Evolutionary conservation across 2,113 vertebrate genomes (phyloP), one percentile per base, ranked within the genome.

Genomic region (Sceloporus tristichus): DNA sequence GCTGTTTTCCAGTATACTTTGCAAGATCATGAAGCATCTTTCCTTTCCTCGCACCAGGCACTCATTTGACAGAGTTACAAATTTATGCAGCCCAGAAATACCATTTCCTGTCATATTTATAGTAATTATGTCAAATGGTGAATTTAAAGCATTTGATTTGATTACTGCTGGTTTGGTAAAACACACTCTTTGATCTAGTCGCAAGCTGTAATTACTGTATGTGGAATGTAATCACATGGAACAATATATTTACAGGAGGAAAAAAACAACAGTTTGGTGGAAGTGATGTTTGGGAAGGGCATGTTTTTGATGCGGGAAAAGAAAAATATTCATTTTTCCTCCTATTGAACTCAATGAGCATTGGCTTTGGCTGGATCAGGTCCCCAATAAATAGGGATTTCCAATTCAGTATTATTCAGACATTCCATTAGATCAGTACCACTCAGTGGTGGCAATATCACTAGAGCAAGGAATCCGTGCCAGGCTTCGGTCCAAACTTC

Each of bases 131-230:
- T 94, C 91, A 94, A 95, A 95, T 85, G 38, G 73, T 78, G 86
- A 93, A 90, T 95, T 95, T 93, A 94, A 95, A 95, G 94, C 92
- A 94, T 95, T 94, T 92, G 79, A 95, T 86, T 75, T 94, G 92
- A 95, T 96, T 95, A 93, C 90, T 62, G 56, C 76, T 83, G 91
- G 85, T 93, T 95, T 95, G 68, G 91, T 91, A 93, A 96, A 96
- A 95, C 93, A 95, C 94, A 93, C 93, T 94, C 93, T 94, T 93
- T 94, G 93, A 95, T 1, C 0, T 92, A 90, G 80, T 93, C 68
- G 5, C 88, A 94, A 92, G 93, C 94, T 95, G 91, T 91, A 95
- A 93, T 95, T 94, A 94, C 91, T 54, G 84, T 89, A 93, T 89
- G 81, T 87, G n/a, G 74, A 95, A 95, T 92, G 80, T 88, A 95